Base-by-base conservation (phyloP, 1,140 invertebrate genomes). In the roundworm (Caenorhabditis elegans) region DNA sequence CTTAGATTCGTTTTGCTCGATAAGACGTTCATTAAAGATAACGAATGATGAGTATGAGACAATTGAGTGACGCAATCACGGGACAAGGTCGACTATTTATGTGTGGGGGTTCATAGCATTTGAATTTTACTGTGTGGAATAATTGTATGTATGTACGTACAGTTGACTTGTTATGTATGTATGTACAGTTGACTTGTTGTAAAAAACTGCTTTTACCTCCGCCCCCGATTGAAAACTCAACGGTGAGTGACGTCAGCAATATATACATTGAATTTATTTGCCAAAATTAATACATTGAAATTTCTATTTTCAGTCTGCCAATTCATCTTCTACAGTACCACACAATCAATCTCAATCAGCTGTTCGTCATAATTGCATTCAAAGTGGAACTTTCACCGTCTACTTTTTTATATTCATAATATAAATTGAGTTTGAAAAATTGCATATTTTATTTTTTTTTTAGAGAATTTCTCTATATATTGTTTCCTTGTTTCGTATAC, bases 331-430 rank as follows among this genome's bases (percentile, higher is more conserved):
- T 34, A 13, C 53, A 13, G 15, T 17, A 31, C 10, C 53, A 31
- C 13, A 17, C 13, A 31, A 34, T 60, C 26, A 60, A 60, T 60
- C 53, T 60, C 53, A 34, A 60, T 60, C 13, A 4, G 26, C 26
- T 60, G 53, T 24, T 60, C 53, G 53, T 60, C 53, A 60, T 60
- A 60, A 60, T 60, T 13, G 53, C 31, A 24, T 60, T 60, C 13
- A 26, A 28, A 60, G 5, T 60, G 53, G 19, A 53, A 60, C 19
- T n/a, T n/a, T n/a, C n/a, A n/a, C n/a, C n/a, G n/a, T n/a, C n/a
- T n/a, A n/a, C n/a, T n/a, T n/a, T n/a, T n/a, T n/a, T n/a, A n/a
- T n/a, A n/a, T 17, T 60, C 34, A 28, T 31, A 60, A 60, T 60
- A 60, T 26, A 31, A 31, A 60, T 60, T 60, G 53, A 60, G 15